These are phyloP conservation scores for Ictalurus furcatus DNA, from an alignment of 2,113 vertebrate species.

Conservation along the genomic window DNA sequence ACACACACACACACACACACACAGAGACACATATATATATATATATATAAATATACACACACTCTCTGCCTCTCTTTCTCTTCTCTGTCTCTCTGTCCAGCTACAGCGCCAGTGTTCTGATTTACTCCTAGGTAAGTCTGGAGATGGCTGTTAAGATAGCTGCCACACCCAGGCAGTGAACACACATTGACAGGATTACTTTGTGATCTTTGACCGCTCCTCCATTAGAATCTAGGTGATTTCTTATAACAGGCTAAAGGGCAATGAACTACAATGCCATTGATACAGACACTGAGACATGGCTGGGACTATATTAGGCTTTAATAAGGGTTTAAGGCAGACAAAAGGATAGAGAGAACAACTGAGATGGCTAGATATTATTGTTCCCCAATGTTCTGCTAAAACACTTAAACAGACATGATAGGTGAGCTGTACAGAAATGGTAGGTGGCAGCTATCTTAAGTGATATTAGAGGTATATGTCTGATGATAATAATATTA, in stretches of 20 bases:
- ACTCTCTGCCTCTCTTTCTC: background rate
- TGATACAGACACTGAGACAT: conserved; percentile 49
- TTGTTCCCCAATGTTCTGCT: background rate
- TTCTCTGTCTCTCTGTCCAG: conserved; percentile 23
- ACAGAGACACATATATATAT: background rate
- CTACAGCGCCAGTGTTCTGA: conserved; percentile 49
- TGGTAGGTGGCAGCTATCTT: background rate
- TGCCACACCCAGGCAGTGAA: conserved; percentile 63
- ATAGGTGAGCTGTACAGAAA: background rate
- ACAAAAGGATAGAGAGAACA: conserved; percentile 19
- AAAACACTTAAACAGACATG: background rate
- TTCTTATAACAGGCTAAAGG: conserved; percentile 70
- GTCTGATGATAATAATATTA: background rate
- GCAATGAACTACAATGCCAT: conserved; percentile 68
- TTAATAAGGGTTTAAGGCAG: conserved; percentile 58
- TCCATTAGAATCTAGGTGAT: conserved; percentile 72
- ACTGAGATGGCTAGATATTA: background rate
- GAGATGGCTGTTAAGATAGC: conserved; percentile 41
- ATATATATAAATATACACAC: background rate
- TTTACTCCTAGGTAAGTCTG: conserved; percentile 49
- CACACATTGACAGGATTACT: conserved; percentile 58
- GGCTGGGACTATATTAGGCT: conserved; percentile 49
- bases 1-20: background rate
- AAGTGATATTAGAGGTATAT: background rate
- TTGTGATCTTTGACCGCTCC: conserved; percentile 65